phyloP scores from a whole-genome alignment of 2,888 invertebrate species.

The Papilio elwesi region DNA sequence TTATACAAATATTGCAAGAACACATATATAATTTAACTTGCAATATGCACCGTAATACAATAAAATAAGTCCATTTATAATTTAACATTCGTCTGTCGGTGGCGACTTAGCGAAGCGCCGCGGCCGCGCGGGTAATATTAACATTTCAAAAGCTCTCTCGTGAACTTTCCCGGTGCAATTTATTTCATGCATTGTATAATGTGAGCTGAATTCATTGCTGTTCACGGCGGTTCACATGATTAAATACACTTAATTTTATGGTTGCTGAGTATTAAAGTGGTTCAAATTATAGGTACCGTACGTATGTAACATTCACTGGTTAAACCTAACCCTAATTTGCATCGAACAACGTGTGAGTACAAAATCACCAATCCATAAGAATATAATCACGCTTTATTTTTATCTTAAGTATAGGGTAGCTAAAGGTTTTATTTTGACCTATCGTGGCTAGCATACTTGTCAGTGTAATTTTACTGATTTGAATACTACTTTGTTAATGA shows the following conservation, averaged over 20 bases:
- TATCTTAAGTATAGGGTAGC: too few relatives aligned
- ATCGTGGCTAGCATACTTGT: too few relatives aligned
- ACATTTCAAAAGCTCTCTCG: constrained; percentile 26
- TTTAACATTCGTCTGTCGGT: constrained; percentile 8
- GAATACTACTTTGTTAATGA: too few relatives aligned
- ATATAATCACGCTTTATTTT: too few relatives aligned
- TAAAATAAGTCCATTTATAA: constrained; percentile 1
- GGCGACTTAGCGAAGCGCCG: constrained; percentile 13
- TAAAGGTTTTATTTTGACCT: too few relatives aligned
- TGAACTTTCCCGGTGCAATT: constrained; percentile 19
- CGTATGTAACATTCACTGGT: background rate
- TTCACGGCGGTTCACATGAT: constrained; percentile 17
- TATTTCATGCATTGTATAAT: constrained; percentile 25
- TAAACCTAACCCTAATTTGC: background rate
- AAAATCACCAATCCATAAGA: too few relatives aligned
- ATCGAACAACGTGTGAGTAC: background rate
- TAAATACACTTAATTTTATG: constrained; percentile 25
- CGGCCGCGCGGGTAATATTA: constrained; percentile 8
- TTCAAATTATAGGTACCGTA: background rate
- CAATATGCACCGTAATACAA: background rate
- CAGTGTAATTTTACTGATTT: too few relatives aligned
- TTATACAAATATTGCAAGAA: background rate
- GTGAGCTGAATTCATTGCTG: constrained; percentile 24
- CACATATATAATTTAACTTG: background rate
- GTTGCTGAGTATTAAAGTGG: constrained; percentile 1